phyloP scores from a whole-genome alignment of 1,140 invertebrate species.

The Bombus vancouverensis region DNA sequence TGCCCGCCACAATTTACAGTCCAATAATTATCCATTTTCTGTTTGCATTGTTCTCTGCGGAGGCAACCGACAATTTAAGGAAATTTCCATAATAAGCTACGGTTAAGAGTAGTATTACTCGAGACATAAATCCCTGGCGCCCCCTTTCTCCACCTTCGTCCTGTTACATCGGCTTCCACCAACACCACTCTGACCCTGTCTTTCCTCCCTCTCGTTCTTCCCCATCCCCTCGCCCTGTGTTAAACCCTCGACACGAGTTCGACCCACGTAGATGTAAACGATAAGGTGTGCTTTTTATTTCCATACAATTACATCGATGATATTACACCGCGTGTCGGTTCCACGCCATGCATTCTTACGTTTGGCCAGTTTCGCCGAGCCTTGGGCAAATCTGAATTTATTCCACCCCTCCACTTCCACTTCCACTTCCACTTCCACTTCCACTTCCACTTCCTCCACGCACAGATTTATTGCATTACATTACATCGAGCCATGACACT shows the following conservation, averaged over 20 bases:
- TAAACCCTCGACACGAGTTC: conserved; percentile 20
- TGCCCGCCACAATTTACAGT: conserved; percentile 59
- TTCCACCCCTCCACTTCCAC: conserved; percentile 7
- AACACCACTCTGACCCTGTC: conserved; percentile 22
- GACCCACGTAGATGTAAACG: conserved; percentile 30
- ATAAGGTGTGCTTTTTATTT: conserved; percentile 59
- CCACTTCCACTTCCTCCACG: conserved; percentile 6
- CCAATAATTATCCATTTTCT: conserved; percentile 75
- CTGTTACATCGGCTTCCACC: conserved; percentile 50
- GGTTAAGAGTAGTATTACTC: conserved; percentile 67
- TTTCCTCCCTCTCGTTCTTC: not conserved
- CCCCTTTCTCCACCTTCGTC: conserved; percentile 49
- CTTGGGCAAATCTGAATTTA: conserved; percentile 35
- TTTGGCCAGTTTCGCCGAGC: not conserved
- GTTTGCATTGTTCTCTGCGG: conserved; percentile 72
- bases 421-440: not conserved
- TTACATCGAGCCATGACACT: conserved; percentile 9
- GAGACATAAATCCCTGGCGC: conserved; percentile 63
- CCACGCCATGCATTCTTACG: conserved; percentile 26
- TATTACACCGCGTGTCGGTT: conserved; percentile 58
- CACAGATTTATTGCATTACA: conserved; percentile 12
- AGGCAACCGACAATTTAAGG: conserved; percentile 69
- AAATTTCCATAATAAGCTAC: conserved; percentile 74
- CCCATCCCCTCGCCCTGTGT: conserved; percentile 10
- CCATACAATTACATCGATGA: conserved; percentile 65